Conservation (phyloP, 1,140 invertebrate species). For the Orussus abietinus region DNA sequence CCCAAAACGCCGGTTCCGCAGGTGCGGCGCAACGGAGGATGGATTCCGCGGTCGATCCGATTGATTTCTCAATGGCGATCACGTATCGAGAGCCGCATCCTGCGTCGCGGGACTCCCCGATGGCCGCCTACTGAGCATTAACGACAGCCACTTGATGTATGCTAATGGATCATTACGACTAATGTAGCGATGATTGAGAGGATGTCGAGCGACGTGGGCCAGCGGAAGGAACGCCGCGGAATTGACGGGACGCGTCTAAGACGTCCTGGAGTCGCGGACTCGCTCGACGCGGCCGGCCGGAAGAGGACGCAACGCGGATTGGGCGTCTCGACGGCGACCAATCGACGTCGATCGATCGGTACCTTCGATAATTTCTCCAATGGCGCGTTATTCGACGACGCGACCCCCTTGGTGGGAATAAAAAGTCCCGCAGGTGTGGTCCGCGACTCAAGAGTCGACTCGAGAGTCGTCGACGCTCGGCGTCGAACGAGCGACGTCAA, state of each 20-base stretch:
- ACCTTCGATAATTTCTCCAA: no score
- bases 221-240: slow-evolving; percentile 24
- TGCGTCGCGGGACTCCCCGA: slow-evolving; percentile 27
- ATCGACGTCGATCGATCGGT: slow-evolving; percentile 15
- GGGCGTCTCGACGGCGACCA: slow-evolving; percentile 13
- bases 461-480: neutral
- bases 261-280: no score
- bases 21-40: no score
- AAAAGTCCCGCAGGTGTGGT: neutral
- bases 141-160: slow-evolving; percentile 43
- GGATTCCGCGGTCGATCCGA: no score
- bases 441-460: neutral
- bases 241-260: slow-evolving; percentile 10
- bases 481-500: slow-evolving; percentile 12
- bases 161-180: slow-evolving; percentile 44
- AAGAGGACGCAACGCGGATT: neutral
- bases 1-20: no score
- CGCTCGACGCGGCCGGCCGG: slow-evolving; percentile 4
- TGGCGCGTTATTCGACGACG: no score
- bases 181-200: slow-evolving; percentile 47
- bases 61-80: slow-evolving; percentile 28
- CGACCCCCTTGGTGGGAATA: no score
- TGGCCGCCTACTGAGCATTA: slow-evolving; percentile 33
- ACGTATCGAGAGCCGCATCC: slow-evolving; percentile 24
- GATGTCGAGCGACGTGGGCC: slow-evolving; percentile 28